Conservation (phyloP, 64 coral and sea anemone genomes). For the Actinia tenebrosa region DNA sequence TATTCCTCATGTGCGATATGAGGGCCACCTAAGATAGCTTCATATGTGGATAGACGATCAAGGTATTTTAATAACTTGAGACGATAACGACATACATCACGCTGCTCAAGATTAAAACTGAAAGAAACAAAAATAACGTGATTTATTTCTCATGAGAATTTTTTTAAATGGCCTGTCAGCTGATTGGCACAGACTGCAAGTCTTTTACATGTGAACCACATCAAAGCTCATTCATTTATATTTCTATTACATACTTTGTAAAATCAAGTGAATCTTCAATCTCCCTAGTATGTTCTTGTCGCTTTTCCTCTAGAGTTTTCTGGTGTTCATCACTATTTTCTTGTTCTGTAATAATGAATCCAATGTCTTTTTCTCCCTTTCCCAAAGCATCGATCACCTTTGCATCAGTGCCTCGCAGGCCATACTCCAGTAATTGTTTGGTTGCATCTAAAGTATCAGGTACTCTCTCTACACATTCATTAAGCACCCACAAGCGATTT, state of each 20-base stretch:
- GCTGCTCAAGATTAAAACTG: slow-evolving; percentile 84
- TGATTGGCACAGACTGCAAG: background rate
- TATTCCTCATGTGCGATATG: slow-evolving; percentile 84
- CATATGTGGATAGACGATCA: slow-evolving; percentile 75
- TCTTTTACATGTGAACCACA: too few species aligned
- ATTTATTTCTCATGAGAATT: background rate
- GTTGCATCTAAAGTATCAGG: slow-evolving; percentile 83
- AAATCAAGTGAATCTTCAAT: slow-evolving; percentile 71
- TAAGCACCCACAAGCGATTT: slow-evolving; percentile 95
- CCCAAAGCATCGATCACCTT: slow-evolving; percentile 53
- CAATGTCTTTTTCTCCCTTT: slow-evolving; percentile 32
- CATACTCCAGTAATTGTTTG: slow-evolving; percentile 80
- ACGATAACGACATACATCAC: slow-evolving; percentile 86
- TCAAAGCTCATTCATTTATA: background rate
- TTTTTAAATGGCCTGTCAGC: too few species aligned
- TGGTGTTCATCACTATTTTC: slow-evolving; percentile 22
- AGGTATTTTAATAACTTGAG: slow-evolving; percentile 87
- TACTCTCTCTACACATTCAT: slow-evolving; percentile 93
- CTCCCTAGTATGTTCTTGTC: slow-evolving; percentile 15
- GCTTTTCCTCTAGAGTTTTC: slow-evolving; percentile 42
- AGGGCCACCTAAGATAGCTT: slow-evolving; percentile 72
- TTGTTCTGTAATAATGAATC: slow-evolving; percentile 63
- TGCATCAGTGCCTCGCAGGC: slow-evolving; percentile 77
- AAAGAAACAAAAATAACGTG: background rate
- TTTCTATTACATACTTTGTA: slow-evolving; percentile 34